Base-by-base conservation (phyloP, 2,113 vertebrate species). In the Proterorhinus semilunaris region DNA sequence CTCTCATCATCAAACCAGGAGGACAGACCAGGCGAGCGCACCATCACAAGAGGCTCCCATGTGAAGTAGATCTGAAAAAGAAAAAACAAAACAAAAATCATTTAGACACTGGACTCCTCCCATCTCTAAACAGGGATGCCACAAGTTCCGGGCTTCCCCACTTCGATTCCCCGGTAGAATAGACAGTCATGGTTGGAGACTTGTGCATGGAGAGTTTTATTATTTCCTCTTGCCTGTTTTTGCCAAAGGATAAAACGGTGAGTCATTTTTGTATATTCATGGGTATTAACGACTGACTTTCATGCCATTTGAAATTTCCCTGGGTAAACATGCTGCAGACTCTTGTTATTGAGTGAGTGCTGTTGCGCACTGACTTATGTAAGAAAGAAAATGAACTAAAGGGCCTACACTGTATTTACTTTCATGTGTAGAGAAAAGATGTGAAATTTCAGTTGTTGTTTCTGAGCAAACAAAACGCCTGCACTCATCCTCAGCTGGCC, bases 1-100 rank as follows among this genome's bases (percentile, higher is more conserved):
- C 86, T 86, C 81, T 87, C 85, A 82, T 84, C 81, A 83, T 80
- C 69, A 71, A 77, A 62, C 80, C 45, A 66, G 58, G 54, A 62
- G 62, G 71, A 74, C 52, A 74, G 79, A 64, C n/a, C 16, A 17
- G 52, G 65, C 65, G 43, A 69, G 57, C 72, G 79, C 66, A 27
- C n/a, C 27, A 71, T 74, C 65, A 70, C 53, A 57, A 80, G 52
- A 68, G 36, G 10, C 21, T 27, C 21, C 27, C 10, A 7, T 13
- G 49, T 58, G 42, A 58, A 58, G 55, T 58, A 6, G 10, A 58
- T 55, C 53, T 55, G 9, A 10, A 53, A 16, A 16, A 17, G 17
- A 6, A 50, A 50, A 6, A 50, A 49, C n/a, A n/a, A n/a, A n/a
- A n/a, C n/a, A 50, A 15, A 15, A 50, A 52, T 52, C 15, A 7